Conservation (phyloP, 2,888 invertebrate species). For the Campoplex capitator region DNA sequence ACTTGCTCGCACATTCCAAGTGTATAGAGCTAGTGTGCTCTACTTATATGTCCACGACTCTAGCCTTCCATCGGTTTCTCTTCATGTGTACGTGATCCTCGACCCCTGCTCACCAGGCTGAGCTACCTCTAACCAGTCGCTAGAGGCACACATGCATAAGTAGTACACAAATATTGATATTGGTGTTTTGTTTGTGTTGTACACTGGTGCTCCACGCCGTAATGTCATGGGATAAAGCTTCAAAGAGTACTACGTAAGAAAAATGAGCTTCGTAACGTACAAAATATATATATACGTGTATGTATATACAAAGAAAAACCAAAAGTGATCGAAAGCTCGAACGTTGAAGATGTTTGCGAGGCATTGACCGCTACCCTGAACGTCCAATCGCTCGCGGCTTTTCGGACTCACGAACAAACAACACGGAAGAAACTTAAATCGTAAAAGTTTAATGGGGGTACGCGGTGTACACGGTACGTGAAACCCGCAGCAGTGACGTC, state of each 20-base stretch:
- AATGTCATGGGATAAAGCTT: slow-evolving; percentile 1
- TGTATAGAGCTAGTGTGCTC: slow-evolving; percentile 16
- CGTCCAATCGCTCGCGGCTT: slow-evolving; percentile 51
- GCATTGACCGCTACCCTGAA: slow-evolving; percentile 44
- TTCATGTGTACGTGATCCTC: slow-evolving; percentile 59
- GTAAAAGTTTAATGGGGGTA: slow-evolving; percentile 79
- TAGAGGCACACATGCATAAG: neutral
- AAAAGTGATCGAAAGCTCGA: slow-evolving; percentile 22
- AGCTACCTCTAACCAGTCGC: slow-evolving; percentile 16
- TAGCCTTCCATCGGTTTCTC: slow-evolving; percentile 33
- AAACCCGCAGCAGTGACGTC: slow-evolving; percentile 40
- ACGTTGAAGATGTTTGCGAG: slow-evolving; percentile 7
- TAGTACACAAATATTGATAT: slow-evolving; percentile 8
- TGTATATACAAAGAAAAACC: slow-evolving; percentile 34
- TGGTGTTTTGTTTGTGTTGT: slow-evolving; percentile 13
- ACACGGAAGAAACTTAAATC: slow-evolving; percentile 77
- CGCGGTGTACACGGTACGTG: slow-evolving; percentile 47
- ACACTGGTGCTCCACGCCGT: neutral
- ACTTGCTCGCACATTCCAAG: slow-evolving; percentile 5
- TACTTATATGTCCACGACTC: slow-evolving; percentile 22
- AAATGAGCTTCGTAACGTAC: slow-evolving; percentile 35
- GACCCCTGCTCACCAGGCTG: slow-evolving; percentile 24
- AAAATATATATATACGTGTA: slow-evolving; percentile 10
- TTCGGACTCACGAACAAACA: slow-evolving; percentile 44
- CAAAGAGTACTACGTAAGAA: slow-evolving; percentile 24